Base-by-base conservation (phyloP, 2,797 vertebrate species). In the Chromobotia macracanthus region DNA sequence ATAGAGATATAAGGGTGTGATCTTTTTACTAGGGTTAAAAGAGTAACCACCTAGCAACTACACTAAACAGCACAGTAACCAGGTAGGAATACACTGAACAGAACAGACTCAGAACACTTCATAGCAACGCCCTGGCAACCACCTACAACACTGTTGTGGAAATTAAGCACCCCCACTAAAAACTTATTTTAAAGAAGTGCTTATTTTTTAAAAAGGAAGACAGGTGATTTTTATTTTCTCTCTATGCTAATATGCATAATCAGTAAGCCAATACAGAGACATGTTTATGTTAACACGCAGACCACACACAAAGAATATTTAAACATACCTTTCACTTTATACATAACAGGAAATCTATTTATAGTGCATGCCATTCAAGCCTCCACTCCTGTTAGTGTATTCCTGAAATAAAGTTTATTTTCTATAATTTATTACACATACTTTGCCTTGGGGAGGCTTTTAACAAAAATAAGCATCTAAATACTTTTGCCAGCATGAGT, bases 341-440 rank as follows among this genome's bases (percentile, higher is more conserved):
- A 31, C 77, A 63, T 46, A 72, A 79, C 77, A 79, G 77, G 46
- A 79, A 44, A 64, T 65, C 77, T 56, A 79, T 79, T 79, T 72
- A 79, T 79, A 72, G 68, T 2, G 10, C 28, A 0, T n/a, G 28
- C 19, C 77, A 69, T 35, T 77, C 65, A n/a, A 61, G 41, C 25
- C 66, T 23, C 53, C 19, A 46, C 68, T 63, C 60, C 41, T 31
- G 28, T 63, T 8, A 55, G 68, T 65, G 58, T 72, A 16, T 72
- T 71, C 58, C 31, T 65, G 21, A 65, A 64, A 50, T 38, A 19
- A 13, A 35, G 60, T 79, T 72, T 79, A 72, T 44, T 61, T 64
- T 79, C 31, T 16, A 31, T 79, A 72, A 79, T 72, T 79, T 55
- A 58, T 64, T 64, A 72, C 68, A 79, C 61, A 64, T 68, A 79